Evolutionary conservation across 2,113 vertebrate genomes (phyloP).

Genomic region (Sciurus niger): DNA sequence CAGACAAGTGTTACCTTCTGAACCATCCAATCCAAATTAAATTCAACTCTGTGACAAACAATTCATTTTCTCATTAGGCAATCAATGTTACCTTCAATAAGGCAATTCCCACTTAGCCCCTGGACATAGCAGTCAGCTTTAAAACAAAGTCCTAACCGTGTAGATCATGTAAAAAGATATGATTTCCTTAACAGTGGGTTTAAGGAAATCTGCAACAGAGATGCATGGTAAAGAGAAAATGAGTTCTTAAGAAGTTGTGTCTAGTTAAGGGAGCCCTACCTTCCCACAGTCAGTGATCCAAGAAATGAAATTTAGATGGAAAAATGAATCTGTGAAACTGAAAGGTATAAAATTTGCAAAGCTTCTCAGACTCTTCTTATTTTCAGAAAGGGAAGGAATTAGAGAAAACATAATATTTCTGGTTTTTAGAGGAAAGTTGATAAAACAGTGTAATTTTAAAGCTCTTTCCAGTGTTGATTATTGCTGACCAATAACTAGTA

Average conservation of each 20-base stretch:
- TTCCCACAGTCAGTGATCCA: neutral
- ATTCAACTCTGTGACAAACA: slow-evolving; percentile 62
- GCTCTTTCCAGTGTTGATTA: neutral
- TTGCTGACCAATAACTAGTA: neutral
- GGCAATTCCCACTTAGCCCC: slow-evolving; percentile 57
- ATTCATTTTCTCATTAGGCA: slow-evolving; percentile 77
- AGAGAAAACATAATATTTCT: neutral
- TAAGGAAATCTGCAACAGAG: slow-evolving; percentile 8
- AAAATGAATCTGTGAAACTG: neutral
- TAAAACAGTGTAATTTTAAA: slow-evolving; percentile 14
- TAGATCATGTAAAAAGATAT: neutral
- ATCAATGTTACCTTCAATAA: slow-evolving; percentile 63
- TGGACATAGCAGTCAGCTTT: slow-evolving; percentile 17
- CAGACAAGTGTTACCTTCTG: slow-evolving; percentile 55
- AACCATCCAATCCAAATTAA: slow-evolving; percentile 60
- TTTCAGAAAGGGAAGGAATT: neutral
- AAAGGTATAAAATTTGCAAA: neutral
- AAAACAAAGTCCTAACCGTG: neutral
- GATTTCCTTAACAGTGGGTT: neutral
- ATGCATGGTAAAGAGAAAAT: neutral
- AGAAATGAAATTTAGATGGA: slow-evolving; percentile 27
- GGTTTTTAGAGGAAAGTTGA: neutral
- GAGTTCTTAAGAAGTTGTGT: neutral
- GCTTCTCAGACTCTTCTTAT: neutral
- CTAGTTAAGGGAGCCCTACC: neutral